phyloP scores from a whole-genome alignment of 2,888 invertebrate species.

The Agonopterix heracliana region DNA sequence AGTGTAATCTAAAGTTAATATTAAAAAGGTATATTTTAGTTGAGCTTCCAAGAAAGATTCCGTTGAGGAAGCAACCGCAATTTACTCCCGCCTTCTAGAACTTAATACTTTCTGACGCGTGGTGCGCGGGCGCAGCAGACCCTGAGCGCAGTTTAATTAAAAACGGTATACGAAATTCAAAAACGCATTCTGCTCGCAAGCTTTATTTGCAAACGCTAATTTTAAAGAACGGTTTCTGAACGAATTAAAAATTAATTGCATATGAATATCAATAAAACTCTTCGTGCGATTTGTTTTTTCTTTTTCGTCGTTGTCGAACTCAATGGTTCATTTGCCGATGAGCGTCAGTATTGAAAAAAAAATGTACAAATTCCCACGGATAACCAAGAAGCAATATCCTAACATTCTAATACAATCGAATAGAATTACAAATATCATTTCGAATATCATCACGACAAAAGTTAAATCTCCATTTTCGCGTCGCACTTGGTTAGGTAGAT shows the following conservation, averaged over 20 bases:
- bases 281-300: background rate
- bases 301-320: background rate
- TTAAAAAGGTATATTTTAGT: conserved; percentile 29
- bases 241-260: conserved; percentile 4
- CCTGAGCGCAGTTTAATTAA: conserved; percentile 49
- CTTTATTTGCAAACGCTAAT: conserved; percentile 36
- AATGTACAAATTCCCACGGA: background rate
- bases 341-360: too few relatives aligned
- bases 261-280: background rate
- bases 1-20: conserved; percentile 35
- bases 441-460: conserved; percentile 27
- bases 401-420: conserved; percentile 2
- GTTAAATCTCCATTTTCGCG: conserved; percentile 26
- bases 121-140: conserved; percentile 31
- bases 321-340: background rate
- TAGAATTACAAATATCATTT: conserved; percentile 16
- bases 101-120: conserved; percentile 53
- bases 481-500: conserved; percentile 31
- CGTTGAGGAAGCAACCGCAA: conserved; percentile 31
- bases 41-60: conserved; percentile 33
- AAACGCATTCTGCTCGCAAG: conserved; percentile 26
- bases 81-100: conserved; percentile 33
- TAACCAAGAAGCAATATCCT: background rate
- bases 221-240: conserved; percentile 12
- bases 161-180: conserved; percentile 55